Percentiles rank a stretch among this genome's conserved stretches.
phyloP scores from a whole-genome alignment of 2,888 invertebrate genomes.

The Dione vanillae region DNA sequence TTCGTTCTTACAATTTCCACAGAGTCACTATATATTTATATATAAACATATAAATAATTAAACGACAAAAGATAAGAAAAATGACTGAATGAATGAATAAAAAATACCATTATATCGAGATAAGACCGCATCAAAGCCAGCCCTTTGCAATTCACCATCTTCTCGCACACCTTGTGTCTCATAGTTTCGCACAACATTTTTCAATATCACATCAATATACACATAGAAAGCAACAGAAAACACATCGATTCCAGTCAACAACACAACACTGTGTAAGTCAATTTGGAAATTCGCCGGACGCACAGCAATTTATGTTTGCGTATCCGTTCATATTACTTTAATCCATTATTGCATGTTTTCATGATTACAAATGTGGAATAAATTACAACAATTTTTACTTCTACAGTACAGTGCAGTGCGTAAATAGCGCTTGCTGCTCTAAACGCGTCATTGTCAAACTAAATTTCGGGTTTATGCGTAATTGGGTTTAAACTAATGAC shows the following conservation, averaged over 20 bases:
- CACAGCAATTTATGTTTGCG: slow-evolving; percentile 58
- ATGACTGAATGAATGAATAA: not conserved
- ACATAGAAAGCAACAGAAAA: slow-evolving; percentile 33
- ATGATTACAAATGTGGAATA: slow-evolving; percentile 28
- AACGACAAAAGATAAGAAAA: too few species aligned
- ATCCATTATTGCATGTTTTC: slow-evolving; percentile 43
- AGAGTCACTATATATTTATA: not conserved
- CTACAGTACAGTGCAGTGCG: too few species aligned
- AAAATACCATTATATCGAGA: slow-evolving; percentile 70
- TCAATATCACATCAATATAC: slow-evolving; percentile 26
- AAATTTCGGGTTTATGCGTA: slow-evolving; percentile 59
- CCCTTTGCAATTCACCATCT: slow-evolving; percentile 73
- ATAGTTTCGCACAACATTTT: slow-evolving; percentile 75
- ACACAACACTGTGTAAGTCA: slow-evolving; percentile 57
- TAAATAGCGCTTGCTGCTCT: too few species aligned
- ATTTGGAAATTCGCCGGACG: slow-evolving; percentile 74
- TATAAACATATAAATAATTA: not conserved
- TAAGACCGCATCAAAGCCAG: slow-evolving; percentile 73
- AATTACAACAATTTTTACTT: slow-evolving; percentile 1
- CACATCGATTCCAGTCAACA: slow-evolving; percentile 56
- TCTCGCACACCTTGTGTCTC: slow-evolving; percentile 74
- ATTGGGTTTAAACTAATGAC: slow-evolving; percentile 76
- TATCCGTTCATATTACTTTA: slow-evolving; percentile 51
- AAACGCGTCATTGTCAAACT: slow-evolving; percentile 47
- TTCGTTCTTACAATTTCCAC: too few species aligned